phyloP scores from a whole-genome alignment of 2,888 invertebrate genomes.

The Leptopterna dolabrata region DNA sequence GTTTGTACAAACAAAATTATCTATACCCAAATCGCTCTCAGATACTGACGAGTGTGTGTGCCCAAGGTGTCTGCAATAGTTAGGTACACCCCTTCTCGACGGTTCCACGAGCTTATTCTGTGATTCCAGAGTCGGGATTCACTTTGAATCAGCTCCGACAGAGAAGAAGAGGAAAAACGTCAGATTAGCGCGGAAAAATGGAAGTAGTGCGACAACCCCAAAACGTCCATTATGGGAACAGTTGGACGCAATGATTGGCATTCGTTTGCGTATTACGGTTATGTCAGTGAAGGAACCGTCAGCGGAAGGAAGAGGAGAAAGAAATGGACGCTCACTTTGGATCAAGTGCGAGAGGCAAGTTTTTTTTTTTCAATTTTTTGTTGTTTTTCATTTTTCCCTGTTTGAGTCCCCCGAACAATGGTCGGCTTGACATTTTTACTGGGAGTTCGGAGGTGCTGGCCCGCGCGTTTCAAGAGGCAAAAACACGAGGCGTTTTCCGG shows the following conservation, averaged over 20 bases:
- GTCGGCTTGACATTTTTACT: neutral
- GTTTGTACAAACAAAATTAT: no score
- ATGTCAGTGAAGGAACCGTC: neutral
- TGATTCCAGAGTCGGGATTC: neutral
- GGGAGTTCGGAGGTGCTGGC: neutral
- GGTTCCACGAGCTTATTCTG: no score
- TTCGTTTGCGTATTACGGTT: conserved; percentile 7
- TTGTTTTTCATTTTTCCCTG: neutral
- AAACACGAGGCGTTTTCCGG: neutral
- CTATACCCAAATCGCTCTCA: no score
- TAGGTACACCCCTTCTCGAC: no score
- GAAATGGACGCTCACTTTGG: neutral
- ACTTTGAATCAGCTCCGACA: neutral
- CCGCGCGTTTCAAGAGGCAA: neutral
- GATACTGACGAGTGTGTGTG: no score
- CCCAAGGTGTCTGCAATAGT: no score
- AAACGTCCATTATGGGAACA: conserved; percentile 8
- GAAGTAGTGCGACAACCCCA: neutral
- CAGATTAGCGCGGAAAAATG: neutral
- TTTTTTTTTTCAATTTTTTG: no score
- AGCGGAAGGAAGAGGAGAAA: neutral
- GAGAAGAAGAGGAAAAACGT: neutral
- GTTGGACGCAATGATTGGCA: conserved; percentile 7
- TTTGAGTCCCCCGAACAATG: neutral
- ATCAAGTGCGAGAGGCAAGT: neutral